Base-by-base conservation (phyloP, 2,888 invertebrate genomes). In the Aphrophora alni region DNA sequence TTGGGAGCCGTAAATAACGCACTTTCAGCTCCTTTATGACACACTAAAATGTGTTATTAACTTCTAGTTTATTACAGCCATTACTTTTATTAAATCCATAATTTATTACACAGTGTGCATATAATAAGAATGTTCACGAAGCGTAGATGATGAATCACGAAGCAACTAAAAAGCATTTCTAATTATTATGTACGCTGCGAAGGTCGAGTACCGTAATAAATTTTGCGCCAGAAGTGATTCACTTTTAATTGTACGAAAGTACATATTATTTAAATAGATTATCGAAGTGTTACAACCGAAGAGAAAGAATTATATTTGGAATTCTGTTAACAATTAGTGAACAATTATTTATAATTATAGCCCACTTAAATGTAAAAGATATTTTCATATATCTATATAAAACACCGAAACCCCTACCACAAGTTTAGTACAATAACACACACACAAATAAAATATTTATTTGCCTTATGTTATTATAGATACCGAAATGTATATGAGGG, bases 11-110 rank as follows among this genome's bases (percentile, higher is more conserved):
- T 80, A 80, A 77, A 80, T 80, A 80, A 80, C 73, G 71, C 80
- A 80, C 77, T 80, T 80, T 80, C 77, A 44, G 77, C 80, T 71
- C 80, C 80, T 80, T 80, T 80, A 80, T 80, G 80, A 80, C 80
- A 80, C 80, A 80, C 77, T 80, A 80, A 80, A 80, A 80, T 75
- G 80, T 80, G 80, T 80, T 80, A 80, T 80, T 80, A 80, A 71
- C 80, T 80, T 77, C 73, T 80, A 77, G 77, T 80, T 72, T 80
- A 80, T 73, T 73, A 77, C 80, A 27, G 68, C 77, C 77, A 80
- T 80, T 80, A 80, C 80, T 80, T 80, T 77, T 80, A 80, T 80
- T 80, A 80, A 80, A 80, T 77, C 68, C 77, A 74, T 80, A 77
- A 80, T 75, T 80, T 80, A 80, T 77, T 51, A 51, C 75, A 51